Evolutionary conservation across 2,888 invertebrate species (phyloP), one percentile per base, ranked within the genome.

Genomic region (Drosophila vallismaia): DNA sequence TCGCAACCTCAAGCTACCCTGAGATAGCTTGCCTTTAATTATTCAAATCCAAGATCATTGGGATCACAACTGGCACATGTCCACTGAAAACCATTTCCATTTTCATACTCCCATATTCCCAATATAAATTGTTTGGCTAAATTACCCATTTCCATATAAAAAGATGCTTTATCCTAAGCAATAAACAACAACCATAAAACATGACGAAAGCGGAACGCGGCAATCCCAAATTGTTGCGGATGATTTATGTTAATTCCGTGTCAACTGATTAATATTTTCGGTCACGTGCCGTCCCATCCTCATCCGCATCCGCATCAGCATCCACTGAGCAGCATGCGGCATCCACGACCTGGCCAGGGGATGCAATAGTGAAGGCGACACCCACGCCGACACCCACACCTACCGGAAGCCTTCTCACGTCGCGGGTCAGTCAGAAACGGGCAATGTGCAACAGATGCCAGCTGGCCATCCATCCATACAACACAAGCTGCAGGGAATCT

Each of bases 261-360:
- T 88, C 79, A 84, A 87, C 89, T 90, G 89, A 89, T 89, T 89
- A 89, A 90, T 89, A 89, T 90, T 89, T 89, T 89, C 66, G 88
- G 90, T 89, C 89, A 89, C 89, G 89, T 89, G 89, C 90, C 89
- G 77, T 74, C 45, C 19, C 70, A 73, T 76, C 68, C 76, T 73
- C 79, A 77, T 71, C 77, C 74, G 28, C 44, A 45, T 42, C 33
- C 6, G 53, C 31, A 54, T n/a, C 33, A 46, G 33, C 9, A 57
- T 54, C 46, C 40, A 63, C 51, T 9, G 56, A 51, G 57, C 49
- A 46, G 26, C 53, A 64, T 53, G 67, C 66, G 79, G 70, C 36
- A 36, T 36, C 36, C 36, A 36, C 5, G 36, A n/a, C 36, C n/a
- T 46, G 64, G 59, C 70, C 76, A 76, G 69, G 71, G 69, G 64